These are phyloP conservation scores for Microplitis deprimator DNA, from an alignment of 2,888 invertebrate genomes.

Conservation along the genomic window DNA sequence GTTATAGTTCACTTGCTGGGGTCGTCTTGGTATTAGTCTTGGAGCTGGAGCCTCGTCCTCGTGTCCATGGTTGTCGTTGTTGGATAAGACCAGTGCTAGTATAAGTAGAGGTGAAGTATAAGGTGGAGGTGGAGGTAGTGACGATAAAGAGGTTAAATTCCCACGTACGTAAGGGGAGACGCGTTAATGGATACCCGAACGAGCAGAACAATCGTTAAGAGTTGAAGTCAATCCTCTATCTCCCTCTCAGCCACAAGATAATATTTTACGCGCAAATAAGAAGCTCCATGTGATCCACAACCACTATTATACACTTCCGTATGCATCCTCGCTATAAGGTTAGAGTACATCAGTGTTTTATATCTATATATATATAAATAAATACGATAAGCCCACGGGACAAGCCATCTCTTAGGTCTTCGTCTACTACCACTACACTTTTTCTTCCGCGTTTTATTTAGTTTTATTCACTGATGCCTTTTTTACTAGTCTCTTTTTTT, in stretches of 20 bases:
- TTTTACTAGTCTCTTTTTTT: background rate
- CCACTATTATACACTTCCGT: constrained; percentile 22
- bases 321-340: constrained; percentile 15
- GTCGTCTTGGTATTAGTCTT: background rate
- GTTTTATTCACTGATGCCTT: constrained; percentile 15
- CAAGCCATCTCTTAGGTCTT: background rate
- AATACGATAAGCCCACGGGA: constrained; percentile 20
- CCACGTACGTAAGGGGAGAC: constrained; percentile 49
- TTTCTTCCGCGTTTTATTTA: constrained; percentile 14
- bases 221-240: constrained; percentile 58
- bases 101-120: background rate
- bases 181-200: constrained; percentile 62
- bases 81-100: too few relatives aligned
- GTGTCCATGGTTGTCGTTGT: too few relatives aligned
- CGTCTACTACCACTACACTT: background rate
- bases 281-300: constrained; percentile 20
- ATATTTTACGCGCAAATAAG: constrained; percentile 8
- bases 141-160: constrained; percentile 48
- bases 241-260: constrained; percentile 16
- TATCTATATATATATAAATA: constrained; percentile 12
- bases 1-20: background rate
- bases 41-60: background rate
- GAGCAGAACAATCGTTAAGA: constrained; percentile 68
- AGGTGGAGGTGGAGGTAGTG: background rate
- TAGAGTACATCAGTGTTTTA: background rate